A percentile compares a stretch with the other conserved stretches of the same genome.
Conservation (phyloP, 1,140 invertebrate species). For the Sycophaga agraensis region DNA sequence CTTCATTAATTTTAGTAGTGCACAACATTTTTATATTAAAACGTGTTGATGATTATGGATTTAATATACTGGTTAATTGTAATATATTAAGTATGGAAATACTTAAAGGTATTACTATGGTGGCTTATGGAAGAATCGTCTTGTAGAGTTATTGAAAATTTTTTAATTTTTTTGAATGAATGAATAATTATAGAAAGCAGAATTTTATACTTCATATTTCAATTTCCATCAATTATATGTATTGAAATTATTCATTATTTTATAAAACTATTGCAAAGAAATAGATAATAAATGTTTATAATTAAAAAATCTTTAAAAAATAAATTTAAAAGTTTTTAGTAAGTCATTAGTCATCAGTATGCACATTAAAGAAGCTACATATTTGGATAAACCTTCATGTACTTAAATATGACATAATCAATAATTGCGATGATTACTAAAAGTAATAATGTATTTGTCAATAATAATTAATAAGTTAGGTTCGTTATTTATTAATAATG, state of each 20-base stretch:
- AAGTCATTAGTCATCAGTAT: conserved; percentile 27
- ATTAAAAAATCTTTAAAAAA: neutral
- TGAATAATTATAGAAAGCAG: neutral
- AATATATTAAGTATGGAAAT: conserved; percentile 19
- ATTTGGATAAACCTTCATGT: conserved; percentile 16
- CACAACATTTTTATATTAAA: neutral
- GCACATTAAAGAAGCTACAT: neutral
- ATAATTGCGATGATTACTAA: conserved; percentile 22
- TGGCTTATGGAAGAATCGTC: conserved; percentile 28
- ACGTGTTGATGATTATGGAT: neutral
- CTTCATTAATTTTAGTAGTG: conserved; percentile 10
- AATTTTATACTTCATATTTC: neutral
- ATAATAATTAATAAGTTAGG: conserved; percentile 26
- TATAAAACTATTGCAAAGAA: too few relatives aligned
- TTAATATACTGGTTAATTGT: neutral
- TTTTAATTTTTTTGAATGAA: conserved; percentile 1
- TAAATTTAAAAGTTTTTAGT: conserved; percentile 23
- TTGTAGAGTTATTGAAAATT: neutral
- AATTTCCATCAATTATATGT: neutral
- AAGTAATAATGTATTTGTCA: conserved; percentile 25
- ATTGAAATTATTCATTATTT: neutral
- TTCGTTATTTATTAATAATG: conserved; percentile 47
- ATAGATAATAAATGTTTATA: neutral
- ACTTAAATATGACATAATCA: conserved; percentile 32
- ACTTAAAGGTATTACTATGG: conserved; percentile 21